Evolutionary conservation across 2,113 vertebrate species (phyloP).

Genomic region (Eulacestoma nigropectus): DNA sequence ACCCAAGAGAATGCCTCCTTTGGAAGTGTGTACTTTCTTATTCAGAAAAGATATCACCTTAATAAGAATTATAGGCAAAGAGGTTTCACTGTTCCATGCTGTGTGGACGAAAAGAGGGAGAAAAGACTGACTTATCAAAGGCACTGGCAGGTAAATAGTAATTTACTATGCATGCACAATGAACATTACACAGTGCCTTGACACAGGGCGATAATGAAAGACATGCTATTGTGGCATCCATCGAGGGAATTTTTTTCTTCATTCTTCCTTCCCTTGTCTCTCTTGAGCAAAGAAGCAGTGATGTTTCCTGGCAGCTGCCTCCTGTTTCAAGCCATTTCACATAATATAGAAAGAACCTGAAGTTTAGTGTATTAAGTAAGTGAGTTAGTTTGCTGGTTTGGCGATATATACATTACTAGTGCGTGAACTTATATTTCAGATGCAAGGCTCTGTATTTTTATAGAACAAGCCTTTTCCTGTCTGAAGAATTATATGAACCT

Average conservation of each 20-base stretch:
- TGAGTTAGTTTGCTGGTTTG: constrained; percentile 67
- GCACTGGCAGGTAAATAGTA: constrained; percentile 89
- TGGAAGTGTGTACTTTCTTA: constrained; percentile 80
- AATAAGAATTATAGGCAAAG: constrained; percentile 81
- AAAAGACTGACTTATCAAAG: constrained; percentile 84
- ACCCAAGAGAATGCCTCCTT: constrained; percentile 81
- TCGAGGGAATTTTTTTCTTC: constrained; percentile 73
- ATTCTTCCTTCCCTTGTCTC: constrained; percentile 74
- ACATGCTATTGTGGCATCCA: constrained; percentile 80
- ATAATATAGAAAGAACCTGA: constrained; percentile 82
- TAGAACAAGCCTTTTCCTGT: constrained; percentile 72
- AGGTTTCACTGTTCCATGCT: constrained; percentile 64
- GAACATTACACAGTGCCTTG: constrained; percentile 83
- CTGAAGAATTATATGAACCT: constrained; percentile 71
- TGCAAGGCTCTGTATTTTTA: constrained; percentile 62
- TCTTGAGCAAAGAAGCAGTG: constrained; percentile 77
- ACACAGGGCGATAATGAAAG: constrained; percentile 87
- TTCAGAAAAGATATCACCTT: constrained; percentile 84
- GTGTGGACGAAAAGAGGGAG: constrained; percentile 70
- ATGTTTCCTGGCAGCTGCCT: constrained; percentile 80
- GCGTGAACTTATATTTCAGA: constrained; percentile 69
- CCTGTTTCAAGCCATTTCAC: constrained; percentile 86
- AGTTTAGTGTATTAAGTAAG: constrained; percentile 82
- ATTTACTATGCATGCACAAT: constrained; percentile 90
- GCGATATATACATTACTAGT: constrained; percentile 60